Base-by-base conservation (phyloP, 2,113 vertebrate genomes). In the Microcebus jonahi region DNA sequence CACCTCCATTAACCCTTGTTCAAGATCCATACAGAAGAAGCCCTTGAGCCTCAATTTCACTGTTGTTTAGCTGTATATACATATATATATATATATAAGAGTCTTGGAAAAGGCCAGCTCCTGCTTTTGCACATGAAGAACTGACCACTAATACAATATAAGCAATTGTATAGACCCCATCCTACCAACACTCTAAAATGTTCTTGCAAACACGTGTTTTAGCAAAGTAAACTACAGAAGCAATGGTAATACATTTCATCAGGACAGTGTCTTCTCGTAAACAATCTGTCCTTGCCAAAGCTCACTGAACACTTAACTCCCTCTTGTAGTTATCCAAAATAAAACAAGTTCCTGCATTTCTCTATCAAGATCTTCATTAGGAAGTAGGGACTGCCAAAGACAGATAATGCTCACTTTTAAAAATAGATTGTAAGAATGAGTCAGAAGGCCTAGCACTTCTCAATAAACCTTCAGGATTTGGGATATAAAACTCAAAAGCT, bases 321-420 rank as follows among this genome's bases (percentile, higher is more conserved):
- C 36, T 50, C n/a, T 57, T 92, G 21, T n/a, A 82, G 55, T 76
- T 95, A 63, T 50, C 83, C 39, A 68, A 86, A 70, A 42, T 83
- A 76, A 89, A 82, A 63, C 20, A 89, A 61, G 14, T 71, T 36
- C 11, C 73, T 83, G 57, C 55, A 87, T 90, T 88, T 59, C 88
- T 87, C 45, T 68, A 87, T 21, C 20, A 67, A 91, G 61, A 79
- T 42, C 48, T 53, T 79, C 67, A 91, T 73, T 90, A 73, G 83
- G 92, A 84, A 86, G 82, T 25, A 68, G n/a, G 29, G 34, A 68
- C 12, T 48, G 11, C 59, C 61, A 77, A 87, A 84, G 8, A 92
- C 68, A 95, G 39, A 82, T 45, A 97, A 84, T 61, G 20, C 36
- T 80, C 65, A 29, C 18, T 94, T 85, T 87, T 77, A 18, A 91